A percentile compares a stretch with the other conserved stretches of the same genome.
Conservation (phyloP, 2,888 invertebrate species). For the Parnassius smintheus region DNA sequence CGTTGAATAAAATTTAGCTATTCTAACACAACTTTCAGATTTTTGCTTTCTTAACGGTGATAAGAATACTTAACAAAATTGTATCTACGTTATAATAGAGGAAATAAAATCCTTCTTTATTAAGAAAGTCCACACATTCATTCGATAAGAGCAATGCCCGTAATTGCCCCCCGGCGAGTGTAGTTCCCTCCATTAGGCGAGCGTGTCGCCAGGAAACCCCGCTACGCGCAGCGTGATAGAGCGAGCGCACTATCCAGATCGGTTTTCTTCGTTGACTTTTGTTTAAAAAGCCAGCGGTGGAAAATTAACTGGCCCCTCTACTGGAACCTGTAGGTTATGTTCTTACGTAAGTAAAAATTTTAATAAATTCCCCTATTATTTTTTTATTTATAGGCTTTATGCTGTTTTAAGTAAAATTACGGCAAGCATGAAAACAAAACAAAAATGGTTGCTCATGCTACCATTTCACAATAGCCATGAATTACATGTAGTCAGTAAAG, state of each 20-base stretch:
- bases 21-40: no score
- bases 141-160: slow-evolving; percentile 62
- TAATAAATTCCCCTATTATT: background rate
- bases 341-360: background rate
- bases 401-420: no score
- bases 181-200: slow-evolving; percentile 65
- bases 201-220: slow-evolving; percentile 60
- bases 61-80: slow-evolving; percentile 10
- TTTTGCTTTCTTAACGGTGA: background rate
- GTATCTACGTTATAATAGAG: slow-evolving; percentile 27
- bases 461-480: no score
- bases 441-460: no score
- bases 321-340: background rate
- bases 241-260: slow-evolving; percentile 40
- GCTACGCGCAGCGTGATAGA: slow-evolving; percentile 61
- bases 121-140: slow-evolving; percentile 59
- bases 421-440: no score
- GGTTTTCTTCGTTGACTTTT: slow-evolving; percentile 46
- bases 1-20: no score
- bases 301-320: slow-evolving; percentile 32
- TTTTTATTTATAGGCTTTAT: background rate
- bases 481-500: no score
- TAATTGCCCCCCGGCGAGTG: slow-evolving; percentile 60
- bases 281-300: slow-evolving; percentile 33
- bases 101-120: slow-evolving; percentile 54